Base-by-base conservation (phyloP, 2,797 vertebrate species). In the Discoglossus pictus region DNA sequence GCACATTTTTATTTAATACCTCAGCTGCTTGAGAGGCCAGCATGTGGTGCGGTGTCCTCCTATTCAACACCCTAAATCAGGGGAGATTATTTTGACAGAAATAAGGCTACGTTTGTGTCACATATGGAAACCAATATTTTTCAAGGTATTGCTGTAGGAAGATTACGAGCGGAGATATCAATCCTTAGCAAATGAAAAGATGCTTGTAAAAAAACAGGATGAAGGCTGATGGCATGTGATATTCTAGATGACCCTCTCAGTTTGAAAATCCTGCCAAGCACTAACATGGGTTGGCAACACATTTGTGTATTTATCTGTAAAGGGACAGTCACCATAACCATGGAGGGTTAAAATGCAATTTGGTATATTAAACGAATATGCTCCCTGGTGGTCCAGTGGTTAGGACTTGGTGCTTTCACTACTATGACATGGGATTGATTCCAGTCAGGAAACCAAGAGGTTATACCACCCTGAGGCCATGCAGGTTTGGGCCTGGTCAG, bases 1-100 rank as follows among this genome's bases (percentile, higher is more conserved):
- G 31, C 21, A 38, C 25, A 54, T 17, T 61, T 61, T 54, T 56
- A 70, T 63, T 62, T 61, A 69, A 68, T 55, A 44, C 39, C 50
- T 54, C 18, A 13, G 21, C 21, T 47, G 48, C 8, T 20, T 16
- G 39, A 48, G 25, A 13, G 43, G 13, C 9, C 15, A 40, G 58
- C 31, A 55, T 62, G 50, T 13, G 40, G 10, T n/a, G 13, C 15
- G 23, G 15, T 20, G 42, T 40, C 21, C 58, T 34, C 46, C 40
- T 46, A 47, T 59, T 54, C 20, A 39, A 16, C 43, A 35, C 42
- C 17, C 24, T 62, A 55, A 40, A 62, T 62, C 51, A 62, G 42
- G 4, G 34, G 16, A 3, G 42, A 23, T 61, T 54, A 39, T 10
- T n/a, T 11, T 63, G 59, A 70, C 59, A 56, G 34, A 39, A 56